Evolutionary conservation across 2,888 invertebrate species (phyloP).

Genomic region (Drosophila pseudotakahashii): DNA sequence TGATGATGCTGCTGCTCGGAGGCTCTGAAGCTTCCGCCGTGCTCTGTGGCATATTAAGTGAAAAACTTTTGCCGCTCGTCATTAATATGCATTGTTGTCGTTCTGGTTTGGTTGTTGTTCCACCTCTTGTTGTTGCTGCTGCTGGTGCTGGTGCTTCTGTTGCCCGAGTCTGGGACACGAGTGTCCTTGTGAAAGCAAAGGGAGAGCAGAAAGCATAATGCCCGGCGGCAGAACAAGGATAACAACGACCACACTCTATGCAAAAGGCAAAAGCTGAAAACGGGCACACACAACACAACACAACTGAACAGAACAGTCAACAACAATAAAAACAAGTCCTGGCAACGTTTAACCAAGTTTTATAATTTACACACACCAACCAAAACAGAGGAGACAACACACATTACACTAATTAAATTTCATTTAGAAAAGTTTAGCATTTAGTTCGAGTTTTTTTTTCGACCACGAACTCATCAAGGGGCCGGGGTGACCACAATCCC

Average conservation of each 20-base stretch:
- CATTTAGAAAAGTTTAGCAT: slow-evolving; percentile 62
- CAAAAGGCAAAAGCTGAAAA: slow-evolving; percentile 37
- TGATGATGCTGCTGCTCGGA: background rate
- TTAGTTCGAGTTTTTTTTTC: slow-evolving; percentile 25
- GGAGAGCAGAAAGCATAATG: slow-evolving; percentile 27
- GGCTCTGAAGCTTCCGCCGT: slow-evolving; percentile 27
- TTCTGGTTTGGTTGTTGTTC: slow-evolving; percentile 53
- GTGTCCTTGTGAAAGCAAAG: slow-evolving; percentile 53
- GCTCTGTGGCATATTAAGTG: slow-evolving; percentile 74
- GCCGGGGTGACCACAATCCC: slow-evolving; percentile 6
- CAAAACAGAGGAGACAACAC: slow-evolving; percentile 17
- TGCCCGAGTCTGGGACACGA: slow-evolving; percentile 40
- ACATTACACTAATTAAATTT: slow-evolving; percentile 75
- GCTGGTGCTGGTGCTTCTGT: background rate
- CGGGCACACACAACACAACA: slow-evolving; percentile 36
- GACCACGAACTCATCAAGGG: slow-evolving; percentile 29
- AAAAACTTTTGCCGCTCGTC: slow-evolving; percentile 78
- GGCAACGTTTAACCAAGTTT: slow-evolving; percentile 77
- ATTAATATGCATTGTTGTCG: slow-evolving; percentile 79
- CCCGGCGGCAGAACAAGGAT: slow-evolving; percentile 46
- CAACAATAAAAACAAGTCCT: slow-evolving; percentile 49
- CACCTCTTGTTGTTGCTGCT: slow-evolving; percentile 36
- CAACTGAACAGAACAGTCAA: background rate
- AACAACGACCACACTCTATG: slow-evolving; percentile 39
- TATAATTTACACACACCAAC: slow-evolving; percentile 53